Percentiles rank a stretch among this genome's conserved stretches.
These are phyloP conservation scores for Homalodisca vitripennis DNA, from an alignment of 1,140 invertebrate genomes.

Conservation along the genomic window DNA sequence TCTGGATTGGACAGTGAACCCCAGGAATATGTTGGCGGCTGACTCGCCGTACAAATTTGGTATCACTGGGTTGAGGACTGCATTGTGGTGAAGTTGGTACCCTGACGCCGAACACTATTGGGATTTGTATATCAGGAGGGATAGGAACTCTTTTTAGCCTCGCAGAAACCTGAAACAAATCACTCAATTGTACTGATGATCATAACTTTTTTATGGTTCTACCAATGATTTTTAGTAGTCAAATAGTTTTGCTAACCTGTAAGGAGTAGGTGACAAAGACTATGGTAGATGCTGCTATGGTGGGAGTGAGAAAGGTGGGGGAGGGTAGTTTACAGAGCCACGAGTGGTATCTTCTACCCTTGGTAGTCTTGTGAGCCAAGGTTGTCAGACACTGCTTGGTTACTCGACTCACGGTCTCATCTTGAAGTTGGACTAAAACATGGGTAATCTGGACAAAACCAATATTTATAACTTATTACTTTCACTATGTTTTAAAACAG, in stretches of 20 bases:
- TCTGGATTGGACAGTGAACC: too few species aligned
- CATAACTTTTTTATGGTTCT: background rate
- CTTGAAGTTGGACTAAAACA: background rate
- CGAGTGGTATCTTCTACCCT: background rate
- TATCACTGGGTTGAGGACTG: too few species aligned
- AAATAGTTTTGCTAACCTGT: background rate
- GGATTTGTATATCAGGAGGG: background rate
- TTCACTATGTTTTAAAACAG: background rate
- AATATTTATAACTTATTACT: background rate
- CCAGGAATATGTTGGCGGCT: too few species aligned
- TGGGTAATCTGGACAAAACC: background rate
- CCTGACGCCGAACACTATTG: background rate
- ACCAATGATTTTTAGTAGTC: background rate
- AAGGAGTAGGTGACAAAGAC: background rate
- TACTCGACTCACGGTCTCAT: background rate
- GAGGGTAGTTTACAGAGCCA: background rate
- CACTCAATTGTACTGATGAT: background rate
- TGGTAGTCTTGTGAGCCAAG: background rate
- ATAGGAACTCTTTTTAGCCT: background rate
- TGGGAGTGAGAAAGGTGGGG: background rate
- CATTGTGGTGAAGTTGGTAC: too few species aligned
- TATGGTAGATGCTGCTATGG: background rate
- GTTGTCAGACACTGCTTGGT: slow-evolving; percentile 7
- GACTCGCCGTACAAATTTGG: too few species aligned
- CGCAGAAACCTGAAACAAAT: slow-evolving; percentile 2